A percentile compares a stretch with the other conserved stretches of the same genome.
phyloP scores from a whole-genome alignment of 2,797 vertebrate genomes.

The Gallirallus australis region DNA sequence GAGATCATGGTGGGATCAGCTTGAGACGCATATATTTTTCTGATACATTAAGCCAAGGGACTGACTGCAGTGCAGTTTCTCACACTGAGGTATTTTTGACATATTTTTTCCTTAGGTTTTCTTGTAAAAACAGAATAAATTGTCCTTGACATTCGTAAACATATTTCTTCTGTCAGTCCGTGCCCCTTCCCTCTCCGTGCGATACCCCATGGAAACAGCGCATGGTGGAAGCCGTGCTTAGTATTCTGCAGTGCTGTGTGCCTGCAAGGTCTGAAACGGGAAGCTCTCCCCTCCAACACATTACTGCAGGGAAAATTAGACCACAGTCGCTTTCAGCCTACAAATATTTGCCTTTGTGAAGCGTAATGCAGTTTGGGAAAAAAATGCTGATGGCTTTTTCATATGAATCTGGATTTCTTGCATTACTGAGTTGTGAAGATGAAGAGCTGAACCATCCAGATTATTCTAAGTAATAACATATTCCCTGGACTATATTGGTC shows the following conservation, averaged over 20 bases:
- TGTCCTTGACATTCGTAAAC: background rate
- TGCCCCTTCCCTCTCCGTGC: background rate
- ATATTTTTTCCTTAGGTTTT: slow-evolving; percentile 20
- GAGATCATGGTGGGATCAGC: background rate
- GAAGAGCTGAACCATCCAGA: background rate
- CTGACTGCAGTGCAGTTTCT: background rate
- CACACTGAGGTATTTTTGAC: slow-evolving; percentile 7
- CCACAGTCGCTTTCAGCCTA: background rate
- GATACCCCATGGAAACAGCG: background rate
- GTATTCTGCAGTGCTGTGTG: background rate
- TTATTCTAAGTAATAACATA: background rate
- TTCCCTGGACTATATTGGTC: background rate
- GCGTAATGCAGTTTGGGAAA: background rate
- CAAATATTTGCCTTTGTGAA: slow-evolving; percentile 7
- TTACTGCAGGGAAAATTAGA: slow-evolving; percentile 14
- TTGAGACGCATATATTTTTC: slow-evolving; percentile 36
- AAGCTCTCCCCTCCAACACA: background rate
- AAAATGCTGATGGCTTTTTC: background rate
- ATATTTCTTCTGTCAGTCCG: background rate
- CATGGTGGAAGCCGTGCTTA: background rate
- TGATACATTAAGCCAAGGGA: background rate
- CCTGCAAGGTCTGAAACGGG: background rate
- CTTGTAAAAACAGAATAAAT: slow-evolving; percentile 42
- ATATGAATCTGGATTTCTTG: background rate
- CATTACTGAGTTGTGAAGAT: background rate